These are phyloP conservation scores for Mesocentrotus franciscanus DNA, from an alignment of 53 echinoderm and acorn worm genomes.

Conservation along the genomic window DNA sequence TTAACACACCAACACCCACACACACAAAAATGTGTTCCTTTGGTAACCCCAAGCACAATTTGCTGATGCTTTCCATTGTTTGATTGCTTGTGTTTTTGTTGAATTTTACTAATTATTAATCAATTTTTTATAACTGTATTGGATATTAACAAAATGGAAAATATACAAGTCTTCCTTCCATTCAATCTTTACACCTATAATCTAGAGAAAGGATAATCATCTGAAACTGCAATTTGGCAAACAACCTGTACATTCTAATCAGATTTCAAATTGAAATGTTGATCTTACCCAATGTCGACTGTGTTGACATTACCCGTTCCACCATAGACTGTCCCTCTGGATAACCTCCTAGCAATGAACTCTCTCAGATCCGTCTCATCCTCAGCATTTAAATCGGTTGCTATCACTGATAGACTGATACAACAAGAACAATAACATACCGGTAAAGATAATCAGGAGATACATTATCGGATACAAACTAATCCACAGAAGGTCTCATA, in stretches of 20 bases:
- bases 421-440: background rate
- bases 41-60: no score
- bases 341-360: constrained; percentile 89
- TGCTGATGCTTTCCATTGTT: no score
- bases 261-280: background rate
- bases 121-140: no score
- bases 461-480: background rate
- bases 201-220: no score
- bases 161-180: no score
- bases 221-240: background rate
- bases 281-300: constrained; percentile 80
- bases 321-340: constrained; percentile 95
- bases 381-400: constrained; percentile 91
- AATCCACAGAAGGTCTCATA: background rate
- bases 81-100: no score
- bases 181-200: no score
- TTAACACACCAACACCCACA: no score
- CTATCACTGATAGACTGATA: constrained; percentile 87
- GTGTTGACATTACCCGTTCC: constrained; percentile 89
- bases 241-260: background rate
- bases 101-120: no score
- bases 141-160: no score
- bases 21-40: no score
- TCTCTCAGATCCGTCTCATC: constrained; percentile 87
- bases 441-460: background rate